Base-by-base conservation (phyloP, 2,888 invertebrate species). In the Mechanitis mazaeus region DNA sequence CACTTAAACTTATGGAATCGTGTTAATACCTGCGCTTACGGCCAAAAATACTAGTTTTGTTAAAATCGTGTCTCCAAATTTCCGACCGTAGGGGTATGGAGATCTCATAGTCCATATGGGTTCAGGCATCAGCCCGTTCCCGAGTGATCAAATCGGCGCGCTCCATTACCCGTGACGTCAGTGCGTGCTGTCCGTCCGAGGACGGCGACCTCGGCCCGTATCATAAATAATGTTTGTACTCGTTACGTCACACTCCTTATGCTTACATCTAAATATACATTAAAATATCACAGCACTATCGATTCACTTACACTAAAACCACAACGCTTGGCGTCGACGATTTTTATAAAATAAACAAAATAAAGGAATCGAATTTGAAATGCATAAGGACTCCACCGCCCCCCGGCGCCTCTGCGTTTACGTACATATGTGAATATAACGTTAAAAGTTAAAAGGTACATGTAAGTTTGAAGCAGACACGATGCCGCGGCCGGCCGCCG, bases 251-350 rank as follows among this genome's bases (percentile, higher is more conserved):
- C 81, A 75, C 80, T 78, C 79, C 73, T 78, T 81, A 81, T 75
- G 64, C 86, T 86, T 86, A 87, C 73, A 74, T 75, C 83, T 87
- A 87, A 83, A 85, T 87, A 85, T 89, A 89, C 86, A 89, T 87
- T 86, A 89, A 87, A 89, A 90, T 90, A 90, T 90, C 89, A 90
- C 89, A 90, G 89, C 89, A 89, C 88, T 84, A 89, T 89, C 89
- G 88, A 88, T 90, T 87, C 87, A 80, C 89, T 89, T 89, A 89
- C 82, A 75, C 89, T 88, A 88, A 80, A 78, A 78, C 73, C 80
- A 71, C 75, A 75, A 78, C 82, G 89, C 89, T 88, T 83, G 72
- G 89, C 89, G 77, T 73, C 82, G 73, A 76, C 81, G 73, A 77
- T 72, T 78, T 74, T 69, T 71, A 78, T 65, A 67, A 71, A 68